Evolutionary conservation across 2,888 invertebrate species (phyloP).

Genomic region (Fragum sueziense): DNA sequence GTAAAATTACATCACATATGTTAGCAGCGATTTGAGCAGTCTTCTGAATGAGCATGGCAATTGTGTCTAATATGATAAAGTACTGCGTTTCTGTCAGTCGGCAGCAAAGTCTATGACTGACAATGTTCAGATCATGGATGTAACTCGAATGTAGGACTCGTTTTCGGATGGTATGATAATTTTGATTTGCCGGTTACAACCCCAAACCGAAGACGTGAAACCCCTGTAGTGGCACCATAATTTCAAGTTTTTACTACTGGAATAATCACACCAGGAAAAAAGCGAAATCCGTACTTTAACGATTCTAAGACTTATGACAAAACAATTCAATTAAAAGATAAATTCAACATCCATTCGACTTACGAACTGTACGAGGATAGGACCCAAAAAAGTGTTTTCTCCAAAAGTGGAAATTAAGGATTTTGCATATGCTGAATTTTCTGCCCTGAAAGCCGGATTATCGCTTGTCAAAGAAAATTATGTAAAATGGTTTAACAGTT

Average conservation of each 20-base stretch:
- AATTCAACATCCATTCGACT: neutral
- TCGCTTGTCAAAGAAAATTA: slow-evolving; percentile 3
- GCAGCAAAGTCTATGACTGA: slow-evolving; percentile 19
- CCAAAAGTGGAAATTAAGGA: neutral
- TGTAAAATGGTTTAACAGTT: slow-evolving; percentile 17
- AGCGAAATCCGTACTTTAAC: neutral
- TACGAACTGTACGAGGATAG: neutral
- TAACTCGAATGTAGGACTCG: neutral
- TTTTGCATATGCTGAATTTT: neutral
- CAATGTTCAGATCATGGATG: slow-evolving; percentile 24
- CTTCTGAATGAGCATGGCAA: slow-evolving; percentile 30
- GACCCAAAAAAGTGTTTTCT: neutral
- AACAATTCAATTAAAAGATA: neutral
- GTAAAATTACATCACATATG: slow-evolving; percentile 35
- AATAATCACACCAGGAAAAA: slow-evolving; percentile 9
- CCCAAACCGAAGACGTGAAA: slow-evolving; percentile 29
- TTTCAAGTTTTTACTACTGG: slow-evolving; percentile 29
- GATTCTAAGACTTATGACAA: neutral
- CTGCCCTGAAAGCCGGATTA: neutral
- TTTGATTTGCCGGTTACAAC: slow-evolving; percentile 19
- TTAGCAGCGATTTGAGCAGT: slow-evolving; percentile 25
- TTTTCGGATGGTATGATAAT: slow-evolving; percentile 34
- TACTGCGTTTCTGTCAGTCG: neutral
- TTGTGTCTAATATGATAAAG: slow-evolving; percentile 27
- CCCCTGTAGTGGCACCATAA: slow-evolving; percentile 30